Conservation (phyloP, 2,888 invertebrate species). For the Trachelus iudaicus region DNA sequence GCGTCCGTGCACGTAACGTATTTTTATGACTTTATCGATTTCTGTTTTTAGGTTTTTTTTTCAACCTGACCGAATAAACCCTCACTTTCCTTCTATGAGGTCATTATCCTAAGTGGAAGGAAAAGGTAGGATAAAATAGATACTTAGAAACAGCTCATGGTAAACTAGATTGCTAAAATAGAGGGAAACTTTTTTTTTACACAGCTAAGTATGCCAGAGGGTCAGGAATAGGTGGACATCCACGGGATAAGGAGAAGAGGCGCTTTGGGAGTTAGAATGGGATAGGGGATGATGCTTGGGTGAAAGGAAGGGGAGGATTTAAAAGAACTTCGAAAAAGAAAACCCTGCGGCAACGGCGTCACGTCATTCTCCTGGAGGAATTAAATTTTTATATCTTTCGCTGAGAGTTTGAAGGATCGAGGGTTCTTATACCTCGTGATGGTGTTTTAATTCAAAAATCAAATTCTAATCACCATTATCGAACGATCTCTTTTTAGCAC, state of each 20-base stretch:
- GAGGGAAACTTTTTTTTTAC: background rate
- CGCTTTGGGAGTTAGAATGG: conserved; percentile 8
- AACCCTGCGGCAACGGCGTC: conserved; percentile 42
- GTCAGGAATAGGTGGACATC: conserved; percentile 20
- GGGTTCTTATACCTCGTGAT: conserved; percentile 28
- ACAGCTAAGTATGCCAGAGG: conserved; percentile 1
- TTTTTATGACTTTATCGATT: background rate
- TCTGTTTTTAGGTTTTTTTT: background rate
- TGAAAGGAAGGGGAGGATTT: conserved; percentile 38
- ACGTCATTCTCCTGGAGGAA: conserved; percentile 58
- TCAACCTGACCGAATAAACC: background rate
- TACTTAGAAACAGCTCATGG: background rate
- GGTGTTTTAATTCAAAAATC: conserved; percentile 40
- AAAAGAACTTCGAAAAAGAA: conserved; percentile 29
- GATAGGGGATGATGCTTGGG: conserved; percentile 14
- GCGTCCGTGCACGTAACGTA: background rate
- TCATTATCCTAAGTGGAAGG: conserved; percentile 11
- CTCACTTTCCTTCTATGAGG: background rate
- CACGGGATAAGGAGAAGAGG: conserved; percentile 14
- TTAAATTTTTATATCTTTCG: conserved; percentile 65
- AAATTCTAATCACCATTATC: background rate
- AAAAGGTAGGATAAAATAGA: conserved; percentile 25
- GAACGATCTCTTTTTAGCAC: background rate
- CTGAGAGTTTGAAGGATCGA: conserved; percentile 62
- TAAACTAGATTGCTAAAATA: background rate